Base-by-base conservation (phyloP, 2,797 vertebrate genomes). In the Staurois parvus region DNA sequence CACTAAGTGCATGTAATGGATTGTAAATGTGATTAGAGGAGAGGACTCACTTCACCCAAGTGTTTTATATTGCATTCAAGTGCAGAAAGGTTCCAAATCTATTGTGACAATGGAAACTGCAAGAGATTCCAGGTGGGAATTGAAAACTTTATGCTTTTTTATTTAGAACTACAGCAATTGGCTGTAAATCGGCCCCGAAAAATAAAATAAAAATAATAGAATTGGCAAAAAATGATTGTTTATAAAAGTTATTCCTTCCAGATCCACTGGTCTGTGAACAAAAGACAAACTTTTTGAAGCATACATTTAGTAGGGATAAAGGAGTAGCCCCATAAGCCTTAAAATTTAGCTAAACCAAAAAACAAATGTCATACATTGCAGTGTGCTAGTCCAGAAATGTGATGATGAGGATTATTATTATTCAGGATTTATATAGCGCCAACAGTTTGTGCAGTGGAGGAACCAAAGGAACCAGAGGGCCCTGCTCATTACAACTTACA, bases 1-100 rank as follows among this genome's bases (percentile, higher is more conserved):
- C 76, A 86, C 85, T 86, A 86, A 86, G 85, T 86, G 85, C 85
- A 86, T 86, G 85, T 86, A 86, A 86, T 86, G 85, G 85, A 86
- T 86, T 86, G 85, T 81, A 86, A 86, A 82, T 86, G 85, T 86
- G 85, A 83, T 86, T 82, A 86, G 79, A 86, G 72, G 85, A 77
- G 79, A 82, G 85, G 72, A 81, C 84, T 85, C 37, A 26, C 83
- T 86, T 86, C 85, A 77, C 79, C 74, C 79, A 86, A 86, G 79
- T 86, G 85, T 86, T 86, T n/a, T 86, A 86, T 82, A 86, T 73
- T 82, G 85, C 74, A 77, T 82, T 82, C 74, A 76, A 77, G 85
- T 76, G 79, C 32, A 82, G 67, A 86, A 86, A 76, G 68, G 72
- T 82, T 81, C 48, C 85, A 82, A 72, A 82, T 86, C 80, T 83